Evolutionary conservation across 2,113 vertebrate species (phyloP).

Genomic region (Macrotis lagotis): DNA sequence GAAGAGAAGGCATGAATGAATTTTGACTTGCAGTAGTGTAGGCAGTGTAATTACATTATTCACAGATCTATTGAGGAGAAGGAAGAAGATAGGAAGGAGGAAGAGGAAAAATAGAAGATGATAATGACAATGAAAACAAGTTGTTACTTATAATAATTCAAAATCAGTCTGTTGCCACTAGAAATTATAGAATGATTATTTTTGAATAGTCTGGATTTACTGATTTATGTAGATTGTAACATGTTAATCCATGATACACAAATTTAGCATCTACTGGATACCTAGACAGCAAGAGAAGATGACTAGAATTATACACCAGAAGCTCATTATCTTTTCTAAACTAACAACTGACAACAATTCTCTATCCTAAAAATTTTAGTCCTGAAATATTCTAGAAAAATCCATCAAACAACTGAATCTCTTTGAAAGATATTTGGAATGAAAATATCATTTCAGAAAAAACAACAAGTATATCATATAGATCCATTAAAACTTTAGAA

Average conservation of each 20-base stretch:
- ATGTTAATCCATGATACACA: background rate
- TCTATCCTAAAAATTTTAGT: background rate
- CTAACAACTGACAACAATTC: background rate
- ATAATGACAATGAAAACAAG: background rate
- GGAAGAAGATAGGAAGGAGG: background rate
- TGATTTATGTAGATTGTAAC: background rate
- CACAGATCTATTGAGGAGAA: background rate
- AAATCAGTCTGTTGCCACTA: background rate
- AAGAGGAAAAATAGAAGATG: background rate
- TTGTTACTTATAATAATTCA: background rate
- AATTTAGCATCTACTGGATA: background rate
- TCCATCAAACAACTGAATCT: background rate
- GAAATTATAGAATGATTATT: background rate
- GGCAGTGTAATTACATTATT: background rate
- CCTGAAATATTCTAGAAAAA: background rate
- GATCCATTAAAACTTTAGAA: background rate
- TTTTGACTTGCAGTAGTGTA: background rate
- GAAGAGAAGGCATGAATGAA: background rate
- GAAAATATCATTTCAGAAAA: background rate
- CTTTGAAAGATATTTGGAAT: background rate
- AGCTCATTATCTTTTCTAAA: background rate
- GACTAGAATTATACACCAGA: background rate
- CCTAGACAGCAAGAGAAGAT: background rate
- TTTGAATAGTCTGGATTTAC: background rate
- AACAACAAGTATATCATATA: background rate